phyloP scores from a whole-genome alignment of 2,113 vertebrate species.

The Phainopepla nitens region DNA sequence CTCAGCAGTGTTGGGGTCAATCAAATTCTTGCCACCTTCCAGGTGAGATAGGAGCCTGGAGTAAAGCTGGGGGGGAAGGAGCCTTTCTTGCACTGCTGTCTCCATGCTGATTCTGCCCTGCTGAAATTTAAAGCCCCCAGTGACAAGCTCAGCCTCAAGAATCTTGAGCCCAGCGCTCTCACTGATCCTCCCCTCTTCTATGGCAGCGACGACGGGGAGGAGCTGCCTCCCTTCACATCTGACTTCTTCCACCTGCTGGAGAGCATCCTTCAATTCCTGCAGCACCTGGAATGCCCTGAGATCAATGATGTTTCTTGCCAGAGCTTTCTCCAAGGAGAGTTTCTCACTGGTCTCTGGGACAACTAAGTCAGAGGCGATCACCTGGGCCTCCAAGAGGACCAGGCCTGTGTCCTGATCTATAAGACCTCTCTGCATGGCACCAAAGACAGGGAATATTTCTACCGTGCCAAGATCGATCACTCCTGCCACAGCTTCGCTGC shows the following conservation, averaged over 20 bases:
- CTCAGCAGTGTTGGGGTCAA: constrained; percentile 92
- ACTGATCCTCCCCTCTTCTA: constrained; percentile 78
- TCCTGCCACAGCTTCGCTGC: constrained; percentile 80
- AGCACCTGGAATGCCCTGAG: constrained; percentile 68
- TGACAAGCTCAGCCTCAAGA: constrained; percentile 79
- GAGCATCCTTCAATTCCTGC: constrained; percentile 73
- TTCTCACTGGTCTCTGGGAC: constrained; percentile 76
- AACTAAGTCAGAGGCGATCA: constrained; percentile 83
- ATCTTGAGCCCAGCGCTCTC: constrained; percentile 83
- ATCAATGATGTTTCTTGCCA: constrained; percentile 80
- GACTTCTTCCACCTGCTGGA: constrained; percentile 61
- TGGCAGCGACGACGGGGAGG: constrained; percentile 72
- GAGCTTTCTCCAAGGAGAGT: constrained; percentile 79
- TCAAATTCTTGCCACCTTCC: constrained; percentile 73
- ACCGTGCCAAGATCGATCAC: constrained; percentile 93
- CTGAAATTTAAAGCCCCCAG: constrained; percentile 72
- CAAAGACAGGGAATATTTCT: constrained; percentile 91
- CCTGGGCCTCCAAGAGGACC: constrained; percentile 85
- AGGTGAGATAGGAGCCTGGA: constrained; percentile 72
- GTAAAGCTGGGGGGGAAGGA: constrained; percentile 68
- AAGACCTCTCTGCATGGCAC: constrained; percentile 88
- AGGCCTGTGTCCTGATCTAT: constrained; percentile 92
- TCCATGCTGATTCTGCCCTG: constrained; percentile 73
- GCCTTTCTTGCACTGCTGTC: constrained; percentile 66
- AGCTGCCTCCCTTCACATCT: constrained; percentile 27